Conservation (phyloP, 2,797 vertebrate species). For the Rhincodon typus region DNA sequence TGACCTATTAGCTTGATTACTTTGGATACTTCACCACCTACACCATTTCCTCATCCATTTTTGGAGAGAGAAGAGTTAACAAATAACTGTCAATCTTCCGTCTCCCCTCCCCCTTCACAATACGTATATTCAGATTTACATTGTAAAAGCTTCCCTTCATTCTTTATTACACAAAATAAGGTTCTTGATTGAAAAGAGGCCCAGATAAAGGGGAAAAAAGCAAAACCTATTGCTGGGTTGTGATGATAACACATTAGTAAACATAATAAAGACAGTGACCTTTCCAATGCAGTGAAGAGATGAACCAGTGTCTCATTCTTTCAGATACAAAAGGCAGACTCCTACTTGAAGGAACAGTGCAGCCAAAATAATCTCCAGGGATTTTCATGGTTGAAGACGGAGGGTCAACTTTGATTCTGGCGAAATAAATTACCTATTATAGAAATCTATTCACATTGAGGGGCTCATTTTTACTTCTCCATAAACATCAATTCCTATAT, state of each 20-base stretch:
- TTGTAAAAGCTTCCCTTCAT: constrained; percentile 31
- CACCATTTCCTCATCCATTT: neutral
- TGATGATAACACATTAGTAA: constrained; percentile 37
- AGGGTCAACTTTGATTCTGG: constrained; percentile 35
- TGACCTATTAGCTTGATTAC: constrained; percentile 32
- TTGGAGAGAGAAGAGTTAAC: neutral
- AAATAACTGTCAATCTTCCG: neutral
- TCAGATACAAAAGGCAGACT: constrained; percentile 24
- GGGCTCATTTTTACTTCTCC: constrained; percentile 36
- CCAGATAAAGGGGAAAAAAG: constrained; percentile 1
- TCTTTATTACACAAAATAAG: constrained; percentile 33
- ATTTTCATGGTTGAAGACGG: constrained; percentile 28
- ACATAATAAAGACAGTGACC: constrained; percentile 37
- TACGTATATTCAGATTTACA: neutral
- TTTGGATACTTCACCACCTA: neutral
- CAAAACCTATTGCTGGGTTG: neutral
- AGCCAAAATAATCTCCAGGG: constrained; percentile 36
- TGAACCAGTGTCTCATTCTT: constrained; percentile 36
- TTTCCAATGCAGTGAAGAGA: constrained; percentile 29
- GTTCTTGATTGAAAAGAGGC: constrained; percentile 34
- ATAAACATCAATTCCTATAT: constrained; percentile 35
- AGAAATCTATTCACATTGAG: constrained; percentile 35
- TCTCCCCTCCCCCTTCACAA: neutral
- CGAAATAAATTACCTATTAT: constrained; percentile 36
- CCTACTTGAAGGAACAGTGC: constrained; percentile 19